Base-by-base conservation (phyloP, 2,113 vertebrate species). In the Pangasianodon hypophthalmus region DNA sequence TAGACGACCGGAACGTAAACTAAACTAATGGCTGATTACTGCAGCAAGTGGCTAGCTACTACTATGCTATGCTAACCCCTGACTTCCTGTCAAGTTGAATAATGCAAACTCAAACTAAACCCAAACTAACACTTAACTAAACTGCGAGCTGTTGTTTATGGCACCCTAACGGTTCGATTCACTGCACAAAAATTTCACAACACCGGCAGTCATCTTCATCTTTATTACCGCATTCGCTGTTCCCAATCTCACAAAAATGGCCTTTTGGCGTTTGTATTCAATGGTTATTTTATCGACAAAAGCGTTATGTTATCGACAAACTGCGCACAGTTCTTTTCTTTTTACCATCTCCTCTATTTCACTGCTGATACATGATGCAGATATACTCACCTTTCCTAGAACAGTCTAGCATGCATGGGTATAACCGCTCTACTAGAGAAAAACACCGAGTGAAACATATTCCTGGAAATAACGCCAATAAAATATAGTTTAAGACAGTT, bases 351-450 rank as follows among this genome's bases (percentile, higher is more conserved):
- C 5, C 67, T 41, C 4, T 41, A 48, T 67, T 2, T 48, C 52
- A 64, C 3, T 32, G 0, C 6, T 80, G 21, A 41, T 29, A 81
- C 46, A 89, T 26, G 50, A 85, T 82, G 7, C 2, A 18, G 32
- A 82, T 69, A 62, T 56, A 92, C 92, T 24, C 88, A 94, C 92
- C 92, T 88, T 77, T 89, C n/a, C 48, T 75, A 52, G 67, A n/a
- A 89, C 77, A 60, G 48, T n/a, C 11, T 75, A 75, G 64, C 79
- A 82, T 69, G 48, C 81, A 80, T 46, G 26, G 3, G 11, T 73
- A 54, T 75, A 81, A 85, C 58, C 89, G 32, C 81, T 92, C 50
- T 41, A 82, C 52, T 37, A 90, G 26, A 37, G 54, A 87, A 82
- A 81, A 85, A 85, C 84, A 80, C 80, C 48, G 87, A 75, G 37